Conservation (phyloP, 2,797 vertebrate genomes). For the Uromys caudimaculatus region DNA sequence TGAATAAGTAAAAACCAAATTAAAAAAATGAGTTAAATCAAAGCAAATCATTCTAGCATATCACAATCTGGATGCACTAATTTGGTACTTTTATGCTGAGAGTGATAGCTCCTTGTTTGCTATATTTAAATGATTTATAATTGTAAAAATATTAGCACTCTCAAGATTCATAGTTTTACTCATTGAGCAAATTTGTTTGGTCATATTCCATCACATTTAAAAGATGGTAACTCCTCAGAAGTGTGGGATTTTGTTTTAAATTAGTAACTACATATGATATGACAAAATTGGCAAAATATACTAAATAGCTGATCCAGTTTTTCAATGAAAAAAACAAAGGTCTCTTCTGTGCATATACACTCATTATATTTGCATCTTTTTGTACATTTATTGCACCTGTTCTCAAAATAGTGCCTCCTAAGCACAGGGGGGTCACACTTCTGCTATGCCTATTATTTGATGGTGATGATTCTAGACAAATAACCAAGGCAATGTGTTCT, state of each 20-base stretch:
- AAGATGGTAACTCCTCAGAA: not conserved
- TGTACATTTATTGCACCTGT: not conserved
- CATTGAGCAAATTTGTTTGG: not conserved
- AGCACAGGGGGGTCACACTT: not conserved
- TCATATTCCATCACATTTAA: not conserved
- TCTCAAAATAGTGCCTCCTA: not conserved
- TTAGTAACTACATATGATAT: not conserved
- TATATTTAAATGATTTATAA: not conserved
- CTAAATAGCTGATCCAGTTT: not conserved
- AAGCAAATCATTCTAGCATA: not conserved
- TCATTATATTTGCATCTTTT: not conserved
- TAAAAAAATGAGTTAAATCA: not conserved
- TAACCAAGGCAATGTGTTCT: not conserved
- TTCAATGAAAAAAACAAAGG: not conserved
- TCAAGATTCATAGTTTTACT: not conserved
- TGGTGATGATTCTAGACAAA: conserved; percentile 2
- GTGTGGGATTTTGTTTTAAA: not conserved
- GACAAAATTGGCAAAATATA: not conserved
- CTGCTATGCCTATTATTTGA: not conserved
- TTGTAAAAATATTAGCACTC: not conserved
- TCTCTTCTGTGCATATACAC: accelerated
- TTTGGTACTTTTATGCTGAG: not conserved
- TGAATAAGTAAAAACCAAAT: not conserved
- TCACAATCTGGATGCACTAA: not conserved
- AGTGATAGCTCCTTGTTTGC: not conserved